Base-by-base conservation (phyloP, 2,888 invertebrate species). In the Catonia carolina region DNA sequence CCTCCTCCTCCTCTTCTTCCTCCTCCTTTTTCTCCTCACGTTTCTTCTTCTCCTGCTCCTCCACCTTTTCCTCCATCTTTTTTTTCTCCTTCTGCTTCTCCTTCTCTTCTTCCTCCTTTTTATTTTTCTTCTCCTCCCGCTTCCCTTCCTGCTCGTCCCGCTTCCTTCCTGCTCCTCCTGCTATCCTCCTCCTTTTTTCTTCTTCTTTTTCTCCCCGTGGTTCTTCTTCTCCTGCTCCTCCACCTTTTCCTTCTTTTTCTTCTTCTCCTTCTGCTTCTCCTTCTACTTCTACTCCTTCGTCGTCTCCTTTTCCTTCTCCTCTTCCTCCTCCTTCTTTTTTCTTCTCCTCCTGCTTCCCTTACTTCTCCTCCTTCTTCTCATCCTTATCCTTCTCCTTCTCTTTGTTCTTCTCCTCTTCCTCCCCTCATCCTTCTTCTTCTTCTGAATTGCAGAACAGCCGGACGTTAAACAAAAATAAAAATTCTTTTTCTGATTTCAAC, bases 181-280 rank as follows among this genome's bases (percentile, higher is more conserved):
- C n/a, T n/a, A n/a, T n/a, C n/a, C n/a, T n/a, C 53, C 47, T 42
- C 31, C 48, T 51, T 56, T 53, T 37, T 45, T 56, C 55, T 54
- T 37, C 17, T 41, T 59, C 51, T 56, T 22, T 42, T 45, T 42
- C 41, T 48, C 48, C 39, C 27, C 33, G 41, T 51, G 17, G 31
- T 36, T 52, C 37, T 42, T n/a, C 39, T 23, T 42, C 42, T 54
- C 48, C 35, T 36, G 39, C 41, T 37, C 51, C 47, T 39, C 22
- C 58, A 20, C 49, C 23, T 33, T 58, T 47, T 41, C 42, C 37
- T 37, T 41, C 52, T 51, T 35, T 20, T 49, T 45, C 52, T 53
- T 27, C 17, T 37, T 54, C 57, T 42, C 27, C 35, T 17, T 45
- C 52, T n/a, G 7, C 49, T 27, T 31, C 35, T 41, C 37, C 10